Evolutionary conservation across 1,140 invertebrate species (phyloP).

Genomic region (Antheraea pernyi): DNA sequence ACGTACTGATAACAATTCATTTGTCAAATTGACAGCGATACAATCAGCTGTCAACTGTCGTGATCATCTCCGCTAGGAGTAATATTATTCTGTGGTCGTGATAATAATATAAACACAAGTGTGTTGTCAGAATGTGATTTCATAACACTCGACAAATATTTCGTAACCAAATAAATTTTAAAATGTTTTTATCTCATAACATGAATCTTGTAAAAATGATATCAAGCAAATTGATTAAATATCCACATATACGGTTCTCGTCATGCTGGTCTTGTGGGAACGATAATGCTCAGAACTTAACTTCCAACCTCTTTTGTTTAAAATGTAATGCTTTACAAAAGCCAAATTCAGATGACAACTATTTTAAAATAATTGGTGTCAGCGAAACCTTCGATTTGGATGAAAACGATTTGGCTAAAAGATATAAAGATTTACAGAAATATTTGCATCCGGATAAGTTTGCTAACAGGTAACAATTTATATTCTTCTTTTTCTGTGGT

Average conservation of each 20-base stretch:
- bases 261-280: conserved; percentile 72
- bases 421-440: conserved; percentile 87
- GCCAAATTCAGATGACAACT: conserved; percentile 74
- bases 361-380: conserved; percentile 87
- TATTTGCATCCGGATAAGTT: conserved; percentile 91
- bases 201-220: conserved; percentile 8
- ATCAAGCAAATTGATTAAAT: neutral
- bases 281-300: conserved; percentile 31
- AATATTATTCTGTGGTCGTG: too few species aligned
- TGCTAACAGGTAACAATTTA: conserved; percentile 81
- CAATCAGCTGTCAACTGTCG: too few species aligned
- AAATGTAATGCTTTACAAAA: conserved; percentile 68
- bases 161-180: conserved; percentile 8
- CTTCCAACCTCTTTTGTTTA: conserved; percentile 64
- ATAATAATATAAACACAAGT: too few species aligned
- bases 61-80: too few species aligned
- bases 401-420: conserved; percentile 80
- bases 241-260: conserved; percentile 32
- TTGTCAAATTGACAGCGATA: too few species aligned
- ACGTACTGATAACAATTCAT: too few species aligned
- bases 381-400: conserved; percentile 84
- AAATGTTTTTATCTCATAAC: neutral
- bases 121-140: neutral
- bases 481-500: neutral
- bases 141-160: conserved; percentile 10